Evolutionary conservation across 2,888 invertebrate genomes (phyloP).

Genomic region (Agapetus fuscipes): DNA sequence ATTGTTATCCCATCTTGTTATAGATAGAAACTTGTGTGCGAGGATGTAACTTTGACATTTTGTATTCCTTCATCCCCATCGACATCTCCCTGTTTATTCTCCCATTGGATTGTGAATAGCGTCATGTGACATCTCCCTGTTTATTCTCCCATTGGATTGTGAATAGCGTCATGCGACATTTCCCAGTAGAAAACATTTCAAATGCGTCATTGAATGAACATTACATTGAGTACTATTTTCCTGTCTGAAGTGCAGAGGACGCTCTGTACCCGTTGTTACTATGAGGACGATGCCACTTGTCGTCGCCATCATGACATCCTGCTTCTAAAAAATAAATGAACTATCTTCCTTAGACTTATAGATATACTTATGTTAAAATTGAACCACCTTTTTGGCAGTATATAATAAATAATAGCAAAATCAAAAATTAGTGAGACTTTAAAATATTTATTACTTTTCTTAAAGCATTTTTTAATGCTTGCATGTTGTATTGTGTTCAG

Average conservation of each 20-base stretch:
- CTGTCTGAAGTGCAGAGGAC: conserved; percentile 7
- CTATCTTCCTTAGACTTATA: conserved; percentile 22
- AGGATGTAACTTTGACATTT: no score
- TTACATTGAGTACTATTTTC: conserved; percentile 9
- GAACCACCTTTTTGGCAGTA: conserved; percentile 15
- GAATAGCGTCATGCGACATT: no score
- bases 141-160: no score
- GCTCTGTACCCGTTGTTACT: conserved; percentile 3
- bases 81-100: no score
- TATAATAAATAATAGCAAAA: conserved; percentile 17
- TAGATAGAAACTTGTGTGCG: no score
- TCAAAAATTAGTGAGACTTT: conserved; percentile 42
- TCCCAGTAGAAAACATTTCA: no score
- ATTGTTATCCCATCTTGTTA: no score
- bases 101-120: no score
- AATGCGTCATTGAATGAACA: conserved; percentile 16
- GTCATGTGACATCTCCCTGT: no score
- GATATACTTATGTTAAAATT: conserved; percentile 17
- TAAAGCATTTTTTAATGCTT: conserved; percentile 46
- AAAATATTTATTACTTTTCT: conserved; percentile 44
- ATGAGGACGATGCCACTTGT: not conserved
- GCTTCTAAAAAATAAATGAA: conserved; percentile 18
- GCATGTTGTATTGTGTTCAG: conserved; percentile 51
- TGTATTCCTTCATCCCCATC: no score
- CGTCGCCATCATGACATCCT: conserved; percentile 12